phyloP scores from a whole-genome alignment of 2,797 vertebrate genomes.

The Sebastes diploproa region DNA sequence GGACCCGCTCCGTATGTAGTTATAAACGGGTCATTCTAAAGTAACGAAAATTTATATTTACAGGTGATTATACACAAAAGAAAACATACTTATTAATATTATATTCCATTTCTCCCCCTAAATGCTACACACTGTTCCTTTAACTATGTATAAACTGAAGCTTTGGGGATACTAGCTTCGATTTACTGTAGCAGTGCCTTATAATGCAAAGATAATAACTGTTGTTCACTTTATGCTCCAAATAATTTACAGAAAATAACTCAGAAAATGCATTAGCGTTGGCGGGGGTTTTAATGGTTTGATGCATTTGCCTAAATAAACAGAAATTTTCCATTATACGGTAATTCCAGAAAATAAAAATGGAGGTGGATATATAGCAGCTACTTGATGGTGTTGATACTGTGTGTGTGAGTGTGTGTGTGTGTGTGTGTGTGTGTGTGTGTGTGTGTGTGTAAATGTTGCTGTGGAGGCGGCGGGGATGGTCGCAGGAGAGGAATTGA shows the following conservation, averaged over 20 bases:
- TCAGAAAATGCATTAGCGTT: slow-evolving; percentile 38
- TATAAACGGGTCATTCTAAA: too few relatives aligned
- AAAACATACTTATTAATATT: too few relatives aligned
- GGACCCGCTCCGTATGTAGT: too few relatives aligned
- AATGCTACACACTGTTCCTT: neutral
- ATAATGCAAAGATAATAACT: slow-evolving; percentile 45
- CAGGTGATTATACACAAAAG: too few relatives aligned
- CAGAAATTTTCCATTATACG: slow-evolving; percentile 26
- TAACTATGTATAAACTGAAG: slow-evolving; percentile 18
- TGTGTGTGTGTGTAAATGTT: neutral
- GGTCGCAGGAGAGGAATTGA: neutral
- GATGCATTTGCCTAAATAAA: slow-evolving; percentile 53
- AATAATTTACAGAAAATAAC: slow-evolving; percentile 48
- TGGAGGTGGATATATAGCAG: neutral
- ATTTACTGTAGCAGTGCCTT: slow-evolving; percentile 13
- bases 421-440: neutral
- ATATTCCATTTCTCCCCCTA: too few relatives aligned
- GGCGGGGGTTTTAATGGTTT: slow-evolving; percentile 49
- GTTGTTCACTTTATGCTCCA: slow-evolving; percentile 43
- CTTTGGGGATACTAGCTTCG: neutral
- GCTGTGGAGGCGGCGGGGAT: neutral
- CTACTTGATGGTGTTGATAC: slow-evolving; percentile 5
- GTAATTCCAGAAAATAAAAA: slow-evolving; percentile 25
- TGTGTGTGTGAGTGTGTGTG: neutral
- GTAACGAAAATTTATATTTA: rapidly evolving